Evolutionary conservation across 2,888 invertebrate species (phyloP).

Genomic region (Sceliomorpha sp.): DNA sequence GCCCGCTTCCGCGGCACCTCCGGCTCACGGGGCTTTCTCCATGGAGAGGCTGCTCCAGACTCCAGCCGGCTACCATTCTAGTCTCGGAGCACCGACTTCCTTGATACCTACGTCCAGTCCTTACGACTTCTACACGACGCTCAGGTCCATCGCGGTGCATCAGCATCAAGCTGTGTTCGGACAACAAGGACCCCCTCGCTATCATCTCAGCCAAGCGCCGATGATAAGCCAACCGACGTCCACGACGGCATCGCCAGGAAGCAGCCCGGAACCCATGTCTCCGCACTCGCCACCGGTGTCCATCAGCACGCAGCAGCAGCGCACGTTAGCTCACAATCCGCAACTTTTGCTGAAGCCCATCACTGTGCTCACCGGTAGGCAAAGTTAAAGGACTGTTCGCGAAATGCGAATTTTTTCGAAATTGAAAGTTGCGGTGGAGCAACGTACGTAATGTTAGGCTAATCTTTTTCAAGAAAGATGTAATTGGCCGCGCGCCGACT

Average conservation of each 20-base stretch:
- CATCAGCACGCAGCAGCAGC: slow-evolving; percentile 80
- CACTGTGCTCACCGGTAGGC: slow-evolving; percentile 75
- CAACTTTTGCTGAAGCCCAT: slow-evolving; percentile 77
- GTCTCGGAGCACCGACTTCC: slow-evolving; percentile 37
- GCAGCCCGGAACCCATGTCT: slow-evolving; percentile 82
- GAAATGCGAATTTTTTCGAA: no score
- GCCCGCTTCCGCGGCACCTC: slow-evolving; percentile 75
- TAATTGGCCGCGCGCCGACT: no score
- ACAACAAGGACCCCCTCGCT: slow-evolving; percentile 64
- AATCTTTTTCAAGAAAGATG: no score
- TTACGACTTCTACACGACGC: slow-evolving; percentile 81
- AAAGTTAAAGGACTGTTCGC: slow-evolving; percentile 67
- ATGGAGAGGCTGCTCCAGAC: slow-evolving; percentile 80
- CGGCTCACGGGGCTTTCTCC: slow-evolving; percentile 81
- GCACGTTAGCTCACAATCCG: slow-evolving; percentile 72
- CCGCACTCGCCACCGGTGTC: slow-evolving; percentile 77
- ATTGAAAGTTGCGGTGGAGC: no score
- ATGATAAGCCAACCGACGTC: slow-evolving; percentile 68
- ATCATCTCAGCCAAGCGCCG: slow-evolving; percentile 62
- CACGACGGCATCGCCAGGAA: slow-evolving; percentile 76
- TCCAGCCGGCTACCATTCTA: slow-evolving; percentile 56
- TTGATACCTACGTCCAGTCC: slow-evolving; percentile 66
- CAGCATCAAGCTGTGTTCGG: slow-evolving; percentile 74
- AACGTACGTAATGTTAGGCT: not conserved
- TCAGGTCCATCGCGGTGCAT: slow-evolving; percentile 80